A percentile compares a stretch with the other conserved stretches of the same genome.
Conservation (phyloP, 2,888 invertebrate species). For the Mythimna ferrago region DNA sequence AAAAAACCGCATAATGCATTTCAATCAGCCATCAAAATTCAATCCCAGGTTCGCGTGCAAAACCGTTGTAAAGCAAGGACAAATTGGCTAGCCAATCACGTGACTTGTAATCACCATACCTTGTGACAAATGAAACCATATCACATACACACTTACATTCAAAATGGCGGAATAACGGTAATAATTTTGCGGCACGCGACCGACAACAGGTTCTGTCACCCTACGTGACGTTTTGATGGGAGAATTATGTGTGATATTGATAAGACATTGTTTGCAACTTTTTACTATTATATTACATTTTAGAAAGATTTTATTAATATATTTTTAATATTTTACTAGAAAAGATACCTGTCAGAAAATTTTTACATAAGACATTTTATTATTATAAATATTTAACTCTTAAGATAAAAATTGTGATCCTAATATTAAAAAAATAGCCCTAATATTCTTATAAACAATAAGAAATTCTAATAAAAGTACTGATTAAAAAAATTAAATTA, state of each 20-base stretch:
- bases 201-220: slow-evolving; percentile 56
- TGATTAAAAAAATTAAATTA: too few relatives aligned
- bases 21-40: slow-evolving; percentile 30
- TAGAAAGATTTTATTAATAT: too few relatives aligned
- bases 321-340: too few relatives aligned
- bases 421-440: too few relatives aligned
- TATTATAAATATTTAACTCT: too few relatives aligned
- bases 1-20: slow-evolving; percentile 24
- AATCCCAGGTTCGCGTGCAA: slow-evolving; percentile 44
- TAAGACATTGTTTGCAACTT: not conserved
- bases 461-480: too few relatives aligned
- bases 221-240: slow-evolving; percentile 25
- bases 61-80: slow-evolving; percentile 32
- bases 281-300: not conserved
- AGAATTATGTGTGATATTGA: slow-evolving; percentile 13
- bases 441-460: too few relatives aligned
- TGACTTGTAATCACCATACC: slow-evolving; percentile 24
- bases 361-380: too few relatives aligned
- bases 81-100: slow-evolving; percentile 49
- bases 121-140: slow-evolving; percentile 52
- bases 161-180: slow-evolving; percentile 49
- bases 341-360: too few relatives aligned
- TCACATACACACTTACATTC: slow-evolving; percentile 43
- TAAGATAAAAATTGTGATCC: too few relatives aligned
- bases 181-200: slow-evolving; percentile 56